Evolutionary conservation across 1,140 invertebrate species (phyloP).

Genomic region (Tetramorium simillimum): DNA sequence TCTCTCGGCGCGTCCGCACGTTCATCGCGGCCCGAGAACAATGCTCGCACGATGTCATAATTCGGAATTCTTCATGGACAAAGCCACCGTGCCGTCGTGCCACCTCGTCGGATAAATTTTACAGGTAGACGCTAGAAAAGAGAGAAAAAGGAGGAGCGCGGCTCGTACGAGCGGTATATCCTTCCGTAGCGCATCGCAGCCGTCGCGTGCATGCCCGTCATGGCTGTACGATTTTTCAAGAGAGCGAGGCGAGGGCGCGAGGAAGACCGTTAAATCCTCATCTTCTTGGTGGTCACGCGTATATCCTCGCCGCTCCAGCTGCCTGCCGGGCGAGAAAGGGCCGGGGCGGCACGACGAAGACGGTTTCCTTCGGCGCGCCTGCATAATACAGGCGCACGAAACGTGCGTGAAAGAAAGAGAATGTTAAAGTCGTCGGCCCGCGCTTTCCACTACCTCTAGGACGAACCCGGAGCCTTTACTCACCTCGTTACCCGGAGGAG

Average conservation of each 20-base stretch:
- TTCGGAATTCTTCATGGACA: constrained; percentile 47
- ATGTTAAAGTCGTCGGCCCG: constrained; percentile 38
- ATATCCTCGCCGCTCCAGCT: background rate
- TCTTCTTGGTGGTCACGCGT: constrained; percentile 61
- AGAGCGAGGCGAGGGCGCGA: constrained; percentile 13
- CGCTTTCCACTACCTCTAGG: constrained; percentile 9
- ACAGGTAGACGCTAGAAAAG: background rate
- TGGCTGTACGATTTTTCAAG: constrained; percentile 56
- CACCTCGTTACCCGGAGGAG: constrained; percentile 56
- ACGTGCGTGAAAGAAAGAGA: constrained; percentile 49
- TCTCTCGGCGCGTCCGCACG: constrained; percentile 27
- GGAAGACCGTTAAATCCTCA: constrained; percentile 53
- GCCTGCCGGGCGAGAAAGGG: background rate
- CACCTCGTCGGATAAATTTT: constrained; percentile 54
- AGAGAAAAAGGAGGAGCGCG: background rate
- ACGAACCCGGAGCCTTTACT: constrained; percentile 41
- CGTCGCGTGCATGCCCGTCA: constrained; percentile 61
- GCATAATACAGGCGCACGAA: constrained; percentile 43
- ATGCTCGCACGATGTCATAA: constrained; percentile 54
- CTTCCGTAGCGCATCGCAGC: constrained; percentile 3
- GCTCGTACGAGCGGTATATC: constrained; percentile 35
- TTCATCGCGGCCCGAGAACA: constrained; percentile 28
- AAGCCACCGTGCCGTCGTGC: constrained; percentile 3
- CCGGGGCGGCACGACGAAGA: background rate
- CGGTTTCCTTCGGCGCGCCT: constrained; percentile 40